phyloP scores from a whole-genome alignment of 2,888 invertebrate genomes.

The Tethea ocularis region DNA sequence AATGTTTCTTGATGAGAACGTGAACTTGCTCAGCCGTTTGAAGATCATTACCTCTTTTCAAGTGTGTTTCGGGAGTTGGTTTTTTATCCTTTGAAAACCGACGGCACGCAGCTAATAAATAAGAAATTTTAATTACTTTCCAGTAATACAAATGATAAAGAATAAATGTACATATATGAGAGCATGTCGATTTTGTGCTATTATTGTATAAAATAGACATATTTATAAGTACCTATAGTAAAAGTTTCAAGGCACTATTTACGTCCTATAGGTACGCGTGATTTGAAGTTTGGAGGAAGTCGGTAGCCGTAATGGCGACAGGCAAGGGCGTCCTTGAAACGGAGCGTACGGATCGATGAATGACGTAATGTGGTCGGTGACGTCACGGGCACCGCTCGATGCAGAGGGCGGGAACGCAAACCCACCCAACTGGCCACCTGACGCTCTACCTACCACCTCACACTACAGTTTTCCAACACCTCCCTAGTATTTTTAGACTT shows the following conservation, averaged over 20 bases:
- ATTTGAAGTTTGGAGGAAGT: conserved; percentile 57
- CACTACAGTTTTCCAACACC: conserved; percentile 48
- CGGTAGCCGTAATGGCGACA: conserved; percentile 53
- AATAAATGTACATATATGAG: too few species aligned
- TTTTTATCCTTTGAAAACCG: too few species aligned
- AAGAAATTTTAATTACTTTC: too few species aligned
- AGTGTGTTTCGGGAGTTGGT: too few species aligned
- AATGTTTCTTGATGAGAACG: too few species aligned
- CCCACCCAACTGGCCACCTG: conserved; percentile 38
- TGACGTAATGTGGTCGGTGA: conserved; percentile 71
- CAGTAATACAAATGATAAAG: too few species aligned
- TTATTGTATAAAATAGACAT: not conserved
- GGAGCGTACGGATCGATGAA: conserved; percentile 72
- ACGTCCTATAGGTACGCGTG: conserved; percentile 31
- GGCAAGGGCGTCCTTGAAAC: conserved; percentile 78
- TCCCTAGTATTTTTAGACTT: conserved; percentile 74
- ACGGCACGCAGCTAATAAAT: too few species aligned
- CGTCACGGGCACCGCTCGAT: conserved; percentile 72
- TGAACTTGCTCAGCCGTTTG: too few species aligned
- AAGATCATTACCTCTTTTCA: too few species aligned
- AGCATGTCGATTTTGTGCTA: too few species aligned
- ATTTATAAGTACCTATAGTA: not conserved
- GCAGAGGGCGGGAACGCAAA: conserved; percentile 62
- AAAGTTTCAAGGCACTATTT: conserved; percentile 9
- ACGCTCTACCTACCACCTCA: conserved; percentile 51